Evolutionary conservation across 2,888 invertebrate genomes (phyloP).

Genomic region (Melieria crassipennis): DNA sequence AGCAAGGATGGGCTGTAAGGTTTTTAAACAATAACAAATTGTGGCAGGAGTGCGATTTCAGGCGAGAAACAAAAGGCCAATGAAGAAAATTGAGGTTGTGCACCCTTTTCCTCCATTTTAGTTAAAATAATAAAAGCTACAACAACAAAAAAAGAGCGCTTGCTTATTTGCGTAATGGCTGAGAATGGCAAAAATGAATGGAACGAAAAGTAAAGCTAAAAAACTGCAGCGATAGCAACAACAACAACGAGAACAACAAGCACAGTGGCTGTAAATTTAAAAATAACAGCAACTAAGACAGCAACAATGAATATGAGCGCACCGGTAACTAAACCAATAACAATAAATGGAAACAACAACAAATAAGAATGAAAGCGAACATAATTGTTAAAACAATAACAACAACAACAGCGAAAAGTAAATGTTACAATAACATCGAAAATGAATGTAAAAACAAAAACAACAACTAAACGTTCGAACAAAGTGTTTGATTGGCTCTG

Average conservation of each 20-base stretch:
- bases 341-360: not conserved
- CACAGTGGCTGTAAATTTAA: not conserved
- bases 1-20: constrained; percentile 36
- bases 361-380: too few relatives aligned
- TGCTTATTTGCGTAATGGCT: too few relatives aligned
- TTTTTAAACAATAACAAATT: constrained; percentile 2
- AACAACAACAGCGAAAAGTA: constrained; percentile 1
- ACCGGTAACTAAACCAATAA: constrained; percentile 4
- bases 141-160: not conserved
- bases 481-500: not conserved
- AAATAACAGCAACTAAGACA: constrained; percentile 1
- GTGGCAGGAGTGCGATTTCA: too few relatives aligned
- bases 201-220: constrained; percentile 1
- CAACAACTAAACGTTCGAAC: not conserved
- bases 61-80: not conserved
- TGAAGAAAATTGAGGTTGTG: constrained; percentile 55
- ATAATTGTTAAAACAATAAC: not conserved
- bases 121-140: constrained; percentile 9
- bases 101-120: constrained; percentile 50
- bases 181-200: not conserved
- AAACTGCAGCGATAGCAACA: not conserved
- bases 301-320: not conserved
- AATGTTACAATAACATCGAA: too few relatives aligned
- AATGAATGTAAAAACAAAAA: not conserved
- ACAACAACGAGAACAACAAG: not conserved